A percentile compares a stretch with the other conserved stretches of the same genome.
phyloP scores from a whole-genome alignment of 2,888 invertebrate genomes.

The Philaethria dido region DNA sequence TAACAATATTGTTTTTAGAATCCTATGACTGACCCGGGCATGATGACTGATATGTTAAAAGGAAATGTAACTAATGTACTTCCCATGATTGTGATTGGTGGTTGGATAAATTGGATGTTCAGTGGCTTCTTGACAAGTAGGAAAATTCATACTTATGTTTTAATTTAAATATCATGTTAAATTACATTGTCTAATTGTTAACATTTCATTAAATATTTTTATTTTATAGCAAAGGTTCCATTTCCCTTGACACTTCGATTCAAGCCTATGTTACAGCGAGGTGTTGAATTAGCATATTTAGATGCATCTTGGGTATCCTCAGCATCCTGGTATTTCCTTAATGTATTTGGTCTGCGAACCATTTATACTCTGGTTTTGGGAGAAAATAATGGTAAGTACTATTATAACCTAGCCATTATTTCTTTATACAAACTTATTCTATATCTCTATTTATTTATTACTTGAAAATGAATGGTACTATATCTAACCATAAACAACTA shows the following conservation, averaged over 20 bases:
- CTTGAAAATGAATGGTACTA: too few species aligned
- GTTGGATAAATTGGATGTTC: conserved; percentile 99
- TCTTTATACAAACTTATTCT: too few species aligned
- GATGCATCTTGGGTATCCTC: conserved; percentile 99
- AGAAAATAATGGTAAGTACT: conserved; percentile 93
- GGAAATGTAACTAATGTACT: conserved; percentile 99
- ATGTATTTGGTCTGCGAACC: conserved; percentile 98
- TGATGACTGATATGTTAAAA: conserved; percentile 99
- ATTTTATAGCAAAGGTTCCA: conserved; percentile 92
- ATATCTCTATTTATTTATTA: too few species aligned
- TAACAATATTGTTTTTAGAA: conserved; percentile 80
- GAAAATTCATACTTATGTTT: conserved; percentile 48
- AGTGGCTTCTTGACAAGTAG: conserved; percentile 99
- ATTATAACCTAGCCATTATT: neutral
- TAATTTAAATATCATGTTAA: neutral
- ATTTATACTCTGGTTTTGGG: conserved; percentile 99
- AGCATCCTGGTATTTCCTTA: conserved; percentile 99
- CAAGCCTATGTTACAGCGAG: conserved; percentile 99
- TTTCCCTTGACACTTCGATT: conserved; percentile 98
- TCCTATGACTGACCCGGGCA: conserved; percentile 97
- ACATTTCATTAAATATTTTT: neutral
- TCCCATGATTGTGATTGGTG: conserved; percentile 99
- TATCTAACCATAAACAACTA: too few species aligned
- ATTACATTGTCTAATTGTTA: neutral
- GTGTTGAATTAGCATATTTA: conserved; percentile 96